Conservation (phyloP, 2,797 vertebrate species). For the Yasuhikotakia modesta region DNA sequence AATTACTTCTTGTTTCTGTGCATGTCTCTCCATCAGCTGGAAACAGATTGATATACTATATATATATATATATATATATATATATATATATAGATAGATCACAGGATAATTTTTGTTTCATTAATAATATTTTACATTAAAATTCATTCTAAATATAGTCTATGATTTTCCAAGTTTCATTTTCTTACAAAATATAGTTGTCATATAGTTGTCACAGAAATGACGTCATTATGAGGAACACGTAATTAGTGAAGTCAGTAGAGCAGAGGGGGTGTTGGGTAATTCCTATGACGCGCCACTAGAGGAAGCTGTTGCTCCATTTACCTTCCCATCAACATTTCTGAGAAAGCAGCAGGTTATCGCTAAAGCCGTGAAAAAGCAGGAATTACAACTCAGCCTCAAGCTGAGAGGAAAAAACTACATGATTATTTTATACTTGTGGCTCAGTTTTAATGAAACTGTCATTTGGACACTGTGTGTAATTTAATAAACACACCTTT, state of each 20-base stretch:
- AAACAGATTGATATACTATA: neutral
- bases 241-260: conserved; percentile 19
- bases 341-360: conserved; percentile 10
- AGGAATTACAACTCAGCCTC: conserved; percentile 31
- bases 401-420: conserved; percentile 30
- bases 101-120: too few relatives aligned
- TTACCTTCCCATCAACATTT: neutral
- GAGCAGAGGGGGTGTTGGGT: neutral
- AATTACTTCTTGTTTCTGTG: neutral
- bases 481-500: too few relatives aligned
- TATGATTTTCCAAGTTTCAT: too few relatives aligned
- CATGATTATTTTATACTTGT: conserved; percentile 24
- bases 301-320: conserved; percentile 52
- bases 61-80: too few relatives aligned
- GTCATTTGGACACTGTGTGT: neutral
- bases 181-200: too few relatives aligned
- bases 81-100: too few relatives aligned
- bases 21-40: neutral
- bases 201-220: too few relatives aligned
- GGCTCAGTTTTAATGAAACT: conserved; percentile 22
- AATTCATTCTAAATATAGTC: too few relatives aligned
- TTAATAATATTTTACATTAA: too few relatives aligned
- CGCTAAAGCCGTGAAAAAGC: conserved; percentile 24
- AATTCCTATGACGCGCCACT: conserved; percentile 23
- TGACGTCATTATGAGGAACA: conserved; percentile 8